Conservation (phyloP, 1,140 invertebrate species). For the Caenorhabditis tropicalis region DNA sequence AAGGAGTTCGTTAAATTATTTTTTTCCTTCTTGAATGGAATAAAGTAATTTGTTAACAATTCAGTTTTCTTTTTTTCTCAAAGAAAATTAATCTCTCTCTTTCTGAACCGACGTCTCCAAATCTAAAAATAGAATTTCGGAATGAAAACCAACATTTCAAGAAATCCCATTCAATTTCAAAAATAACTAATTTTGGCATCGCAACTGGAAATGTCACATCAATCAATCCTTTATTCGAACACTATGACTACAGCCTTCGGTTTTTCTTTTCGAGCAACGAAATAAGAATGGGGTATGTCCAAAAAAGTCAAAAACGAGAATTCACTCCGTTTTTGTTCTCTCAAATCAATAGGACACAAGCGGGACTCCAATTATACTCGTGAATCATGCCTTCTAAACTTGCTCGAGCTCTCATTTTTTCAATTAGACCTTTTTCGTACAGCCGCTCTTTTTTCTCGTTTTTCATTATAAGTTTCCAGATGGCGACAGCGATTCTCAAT, state of each 20-base stretch:
- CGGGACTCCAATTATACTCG: not conserved
- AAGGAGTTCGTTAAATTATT: not conserved
- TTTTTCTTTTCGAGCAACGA: not conserved
- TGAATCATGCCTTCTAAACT: not conserved
- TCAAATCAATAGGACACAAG: not conserved
- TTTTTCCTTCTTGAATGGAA: not conserved
- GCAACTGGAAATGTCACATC: constrained; percentile 12
- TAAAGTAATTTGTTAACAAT: not conserved
- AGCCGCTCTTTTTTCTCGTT: not conserved
- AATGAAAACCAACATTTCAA: too few species aligned
- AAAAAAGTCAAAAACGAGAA: not conserved
- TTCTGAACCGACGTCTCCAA: not conserved
- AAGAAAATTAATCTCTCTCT: too few species aligned
- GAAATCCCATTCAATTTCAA: too few species aligned
- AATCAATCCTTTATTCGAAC: not conserved
- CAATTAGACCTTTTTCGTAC: constrained; percentile 8
- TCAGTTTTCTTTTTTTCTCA: not conserved
- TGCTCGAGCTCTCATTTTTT: not conserved
- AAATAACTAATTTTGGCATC: not conserved
- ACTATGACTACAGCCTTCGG: not conserved
- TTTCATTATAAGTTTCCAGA: not conserved
- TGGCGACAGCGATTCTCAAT: not conserved
- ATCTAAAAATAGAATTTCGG: not conserved
- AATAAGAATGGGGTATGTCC: not conserved
- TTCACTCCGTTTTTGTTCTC: not conserved